Evolutionary conservation across 1,140 invertebrate species (phyloP), one percentile per base, ranked within the genome.

Genomic region (Arion vulgaris): DNA sequence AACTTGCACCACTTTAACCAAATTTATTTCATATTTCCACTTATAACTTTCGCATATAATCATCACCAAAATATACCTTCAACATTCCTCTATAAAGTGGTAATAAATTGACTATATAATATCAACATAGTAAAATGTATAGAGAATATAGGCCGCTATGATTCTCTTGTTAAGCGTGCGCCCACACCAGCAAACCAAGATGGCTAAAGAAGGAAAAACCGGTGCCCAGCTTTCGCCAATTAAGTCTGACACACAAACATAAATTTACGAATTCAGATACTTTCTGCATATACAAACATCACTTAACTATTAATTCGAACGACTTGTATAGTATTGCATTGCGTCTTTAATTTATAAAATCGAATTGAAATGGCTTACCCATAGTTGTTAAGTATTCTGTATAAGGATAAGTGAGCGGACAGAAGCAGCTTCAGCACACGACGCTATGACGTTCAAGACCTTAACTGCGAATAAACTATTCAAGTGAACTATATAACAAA

Each of bases 161-260:
- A 80, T 75, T 49, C 51, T 73, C 45, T 76, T 78, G 39, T 66
- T 45, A 71, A 62, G 57, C 62, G 57, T 77, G 75, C 77, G 81
- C 77, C 68, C 68, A 38, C n/a, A 15, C n/a, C 62, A 28, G 26
- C 26, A 73, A 85, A 82, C 71, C 84, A 85, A 85, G 41, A 85
- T 85, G 84, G 84, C 84, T 85, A 85, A 68, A 76, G 69, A 39
- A 77, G 76, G 74, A 79, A 75, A 81, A 85, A 77, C 81, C 81
- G 84, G 77, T 82, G 84, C 32, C 76, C 77, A 39, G 77, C 53
- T 66, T 81, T 81, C 71, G n/a, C 49, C 34, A 0, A n/a, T 66
- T n/a, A 82, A 82, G 76, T 72, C 69, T 80, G 68, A 38, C 84
- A 45, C 73, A 51, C 53, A 73, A 82, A 76, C 53, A 80, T 80